Evolutionary conservation across 2,797 vertebrate genomes (phyloP).

Genomic region (Xenopus petersii): DNA sequence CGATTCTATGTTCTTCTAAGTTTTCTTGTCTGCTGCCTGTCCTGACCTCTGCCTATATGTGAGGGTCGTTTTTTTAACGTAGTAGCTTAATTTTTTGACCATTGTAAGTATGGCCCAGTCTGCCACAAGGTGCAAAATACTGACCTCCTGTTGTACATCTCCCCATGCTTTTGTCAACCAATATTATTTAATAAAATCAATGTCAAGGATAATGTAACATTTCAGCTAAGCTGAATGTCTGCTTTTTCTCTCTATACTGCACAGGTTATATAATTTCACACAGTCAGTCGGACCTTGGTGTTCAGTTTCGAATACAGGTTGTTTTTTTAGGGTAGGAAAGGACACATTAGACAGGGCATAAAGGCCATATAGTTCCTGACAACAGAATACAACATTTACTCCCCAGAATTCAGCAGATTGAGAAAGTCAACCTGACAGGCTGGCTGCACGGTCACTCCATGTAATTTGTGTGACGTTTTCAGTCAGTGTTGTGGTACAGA

Average conservation of each 20-base stretch:
- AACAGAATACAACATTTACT: neutral
- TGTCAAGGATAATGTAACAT: no score
- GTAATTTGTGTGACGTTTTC: neutral
- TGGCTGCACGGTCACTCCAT: conserved; percentile 15
- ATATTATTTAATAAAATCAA: no score
- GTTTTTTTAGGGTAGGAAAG: neutral
- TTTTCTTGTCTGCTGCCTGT: no score
- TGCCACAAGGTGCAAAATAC: no score
- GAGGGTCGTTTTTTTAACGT: no score
- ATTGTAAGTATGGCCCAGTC: no score
- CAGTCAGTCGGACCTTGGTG: neutral
- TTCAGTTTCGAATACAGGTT: neutral
- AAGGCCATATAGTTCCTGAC: neutral
- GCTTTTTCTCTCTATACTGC: neutral
- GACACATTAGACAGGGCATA: neutral
- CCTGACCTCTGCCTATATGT: no score
- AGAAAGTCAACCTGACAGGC: conserved; percentile 12
- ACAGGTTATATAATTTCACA: neutral
- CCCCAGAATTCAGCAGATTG: neutral
- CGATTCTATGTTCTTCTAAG: no score
- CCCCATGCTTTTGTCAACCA: no score
- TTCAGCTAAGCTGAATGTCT: no score
- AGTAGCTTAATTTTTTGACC: no score
- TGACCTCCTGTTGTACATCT: no score
- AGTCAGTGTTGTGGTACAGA: neutral